Conservation (phyloP, 2,113 vertebrate genomes). For the Typhlomys cinereus region DNA sequence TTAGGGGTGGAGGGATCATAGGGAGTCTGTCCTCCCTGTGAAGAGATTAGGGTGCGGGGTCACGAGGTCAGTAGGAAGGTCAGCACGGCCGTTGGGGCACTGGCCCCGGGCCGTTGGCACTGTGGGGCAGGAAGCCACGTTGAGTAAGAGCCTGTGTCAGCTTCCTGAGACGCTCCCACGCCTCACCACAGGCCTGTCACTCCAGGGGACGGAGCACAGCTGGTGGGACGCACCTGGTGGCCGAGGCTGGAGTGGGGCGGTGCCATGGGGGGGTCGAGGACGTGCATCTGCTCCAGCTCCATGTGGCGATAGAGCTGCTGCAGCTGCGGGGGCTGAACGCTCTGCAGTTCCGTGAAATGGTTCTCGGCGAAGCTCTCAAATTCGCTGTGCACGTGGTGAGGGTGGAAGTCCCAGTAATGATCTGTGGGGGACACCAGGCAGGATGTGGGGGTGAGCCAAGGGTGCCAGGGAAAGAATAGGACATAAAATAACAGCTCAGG, state of each 20-base stretch:
- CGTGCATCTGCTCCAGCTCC: slow-evolving; percentile 90
- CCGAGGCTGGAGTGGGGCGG: slow-evolving; percentile 84
- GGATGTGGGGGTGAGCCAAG: background rate
- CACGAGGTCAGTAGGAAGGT: slow-evolving; percentile 50
- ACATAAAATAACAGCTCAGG: fast-evolving
- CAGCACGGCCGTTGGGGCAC: slow-evolving; percentile 61
- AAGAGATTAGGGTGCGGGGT: background rate
- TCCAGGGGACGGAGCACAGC: background rate
- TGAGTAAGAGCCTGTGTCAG: slow-evolving; percentile 83
- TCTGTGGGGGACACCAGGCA: slow-evolving; percentile 82
- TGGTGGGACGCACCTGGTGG: slow-evolving; percentile 82
- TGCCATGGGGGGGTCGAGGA: slow-evolving; percentile 90
- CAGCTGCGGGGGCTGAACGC: slow-evolving; percentile 92
- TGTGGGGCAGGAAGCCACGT: slow-evolving; percentile 70
- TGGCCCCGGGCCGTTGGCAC: slow-evolving; percentile 55
- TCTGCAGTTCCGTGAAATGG: slow-evolving; percentile 98
- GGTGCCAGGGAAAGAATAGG: background rate
- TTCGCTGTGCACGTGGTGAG: slow-evolving; percentile 90
- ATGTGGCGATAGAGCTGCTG: slow-evolving; percentile 92
- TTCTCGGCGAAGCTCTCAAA: slow-evolving; percentile 94
- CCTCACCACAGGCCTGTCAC: slow-evolving; percentile 70
- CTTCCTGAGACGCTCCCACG: slow-evolving; percentile 81
- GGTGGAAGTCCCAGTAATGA: slow-evolving; percentile 95
- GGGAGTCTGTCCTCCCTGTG: background rate
- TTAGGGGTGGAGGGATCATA: background rate